Evolutionary conservation across 2,888 invertebrate genomes (phyloP).

Genomic region (Drosophila koepferae): DNA sequence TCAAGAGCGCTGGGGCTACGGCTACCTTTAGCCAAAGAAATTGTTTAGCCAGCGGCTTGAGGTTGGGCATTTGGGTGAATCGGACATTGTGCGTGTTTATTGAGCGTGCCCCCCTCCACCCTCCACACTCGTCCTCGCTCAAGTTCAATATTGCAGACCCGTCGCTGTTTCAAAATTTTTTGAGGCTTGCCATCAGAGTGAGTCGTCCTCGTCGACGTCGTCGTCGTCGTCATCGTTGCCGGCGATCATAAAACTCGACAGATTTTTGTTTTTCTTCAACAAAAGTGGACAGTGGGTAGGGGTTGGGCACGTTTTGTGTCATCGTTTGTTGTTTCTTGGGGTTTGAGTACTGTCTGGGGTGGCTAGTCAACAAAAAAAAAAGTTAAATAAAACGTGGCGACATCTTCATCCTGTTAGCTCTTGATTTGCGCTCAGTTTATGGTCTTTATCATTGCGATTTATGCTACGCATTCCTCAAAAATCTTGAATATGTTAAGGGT

Average conservation of each 20-base stretch:
- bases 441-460: conserved; percentile 37
- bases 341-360: conserved; percentile 30
- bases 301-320: conserved; percentile 33
- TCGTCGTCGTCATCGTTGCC: background rate
- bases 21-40: conserved; percentile 59
- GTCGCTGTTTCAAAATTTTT: conserved; percentile 56
- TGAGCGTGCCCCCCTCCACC: conserved; percentile 30
- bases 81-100: conserved; percentile 56
- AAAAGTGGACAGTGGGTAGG: conserved; percentile 12
- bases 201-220: conserved; percentile 8
- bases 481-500: background rate
- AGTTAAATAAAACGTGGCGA: background rate
- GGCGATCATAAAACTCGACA: conserved; percentile 65
- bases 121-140: background rate
- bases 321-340: conserved; percentile 24
- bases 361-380: conserved; percentile 10
- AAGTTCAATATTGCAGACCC: conserved; percentile 47
- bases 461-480: conserved; percentile 8
- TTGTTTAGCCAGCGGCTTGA: conserved; percentile 36
- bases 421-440: conserved; percentile 37
- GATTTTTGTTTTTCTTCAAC: conserved; percentile 41
- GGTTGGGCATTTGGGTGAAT: background rate
- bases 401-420: conserved; percentile 32
- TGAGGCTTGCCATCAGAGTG: conserved; percentile 43
- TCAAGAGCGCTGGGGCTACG: conserved; percentile 67